These are phyloP conservation scores for Acronicta leporina DNA, from an alignment of 2,888 invertebrate genomes.

Conservation along the genomic window DNA sequence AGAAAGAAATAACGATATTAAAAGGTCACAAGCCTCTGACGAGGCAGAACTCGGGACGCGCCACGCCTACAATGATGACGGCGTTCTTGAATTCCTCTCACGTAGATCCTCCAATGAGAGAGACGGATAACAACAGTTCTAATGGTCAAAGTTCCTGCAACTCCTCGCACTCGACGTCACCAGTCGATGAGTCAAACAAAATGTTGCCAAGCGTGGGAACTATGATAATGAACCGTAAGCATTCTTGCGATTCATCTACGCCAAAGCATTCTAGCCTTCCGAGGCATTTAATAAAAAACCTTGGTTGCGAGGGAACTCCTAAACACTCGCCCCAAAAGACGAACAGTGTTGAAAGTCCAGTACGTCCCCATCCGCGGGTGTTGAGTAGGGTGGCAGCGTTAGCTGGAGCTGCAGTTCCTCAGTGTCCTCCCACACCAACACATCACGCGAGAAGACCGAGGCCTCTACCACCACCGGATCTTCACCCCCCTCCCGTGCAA, in stretches of 20 bases:
- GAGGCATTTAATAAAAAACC: conserved; percentile 80
- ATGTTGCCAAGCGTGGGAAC: conserved; percentile 79
- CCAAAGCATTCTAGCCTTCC: conserved; percentile 85
- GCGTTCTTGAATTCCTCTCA: conserved; percentile 85
- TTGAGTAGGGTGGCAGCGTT: conserved; percentile 89
- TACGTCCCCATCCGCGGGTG: conserved; percentile 90
- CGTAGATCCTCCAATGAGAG: conserved; percentile 72
- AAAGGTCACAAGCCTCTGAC: conserved; percentile 92
- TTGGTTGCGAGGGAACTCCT: conserved; percentile 81
- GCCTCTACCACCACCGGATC: conserved; percentile 88
- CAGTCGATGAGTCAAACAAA: conserved; percentile 75
- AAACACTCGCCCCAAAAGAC: conserved; percentile 80
- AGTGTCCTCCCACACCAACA: conserved; percentile 96
- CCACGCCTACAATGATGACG: conserved; percentile 85
- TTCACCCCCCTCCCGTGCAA: conserved; percentile 87
- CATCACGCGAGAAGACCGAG: conserved; percentile 93
- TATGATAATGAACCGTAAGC: conserved; percentile 81
- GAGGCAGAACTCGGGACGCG: conserved; percentile 90
- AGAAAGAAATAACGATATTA: conserved; percentile 81
- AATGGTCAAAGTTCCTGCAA: conserved; percentile 81
- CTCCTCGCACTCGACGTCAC: conserved; percentile 82
- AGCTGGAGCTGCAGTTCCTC: conserved; percentile 89
- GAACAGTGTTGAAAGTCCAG: conserved; percentile 75
- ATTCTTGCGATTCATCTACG: conserved; percentile 80
- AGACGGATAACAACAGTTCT: conserved; percentile 74